Evolutionary conservation across 2,797 vertebrate species (phyloP), one percentile per base, ranked within the genome.

Genomic region (Megaceryle alcyon): DNA sequence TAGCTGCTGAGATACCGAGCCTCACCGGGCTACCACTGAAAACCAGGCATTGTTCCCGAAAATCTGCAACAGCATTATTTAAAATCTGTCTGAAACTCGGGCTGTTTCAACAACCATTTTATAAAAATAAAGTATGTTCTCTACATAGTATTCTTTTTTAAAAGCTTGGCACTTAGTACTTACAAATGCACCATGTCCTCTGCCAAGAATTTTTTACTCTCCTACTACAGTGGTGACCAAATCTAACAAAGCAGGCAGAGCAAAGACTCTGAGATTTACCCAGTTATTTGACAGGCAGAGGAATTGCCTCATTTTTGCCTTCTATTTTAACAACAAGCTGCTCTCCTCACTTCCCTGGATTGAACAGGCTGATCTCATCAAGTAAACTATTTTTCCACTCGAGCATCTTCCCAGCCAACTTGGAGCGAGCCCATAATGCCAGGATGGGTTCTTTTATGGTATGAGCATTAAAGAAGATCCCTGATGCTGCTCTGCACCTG

Each of bases 321-420:
- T 85, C 81, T 91, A 70, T 93, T 96, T 94, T 88, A 86, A 82
- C 59, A 91, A 51, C 0, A 0, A 69, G 46, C 2, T 39, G 8
- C 35, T 72, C 71, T 87, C 82, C 94, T 91, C 68, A 25, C 71
- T 87, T 94, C 63, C 46, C 66, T 69, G 41, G 31, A 17, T 60
- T 64, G 61, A 78, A 75, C 56, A 75, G 61, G 61, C 90, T 97
- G 91, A 93, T 79, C 66, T 93, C 92, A 95, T 78, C 46, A 79
- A 82, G n/a, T 46, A 60, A 92, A 66, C 70, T 90, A 86, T 94
- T 91, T 91, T 92, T 92, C 92, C 86, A 77, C 84, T 82, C 35
- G 20, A 61, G 75, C 63, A 48, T 86, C 92, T 91, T 88, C 72
- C 60, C 81, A 92, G 86, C 20, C 70, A 82, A 48, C 54, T 61